Base-by-base conservation (phyloP, 2,888 invertebrate species). In the Choreutis nemorana region DNA sequence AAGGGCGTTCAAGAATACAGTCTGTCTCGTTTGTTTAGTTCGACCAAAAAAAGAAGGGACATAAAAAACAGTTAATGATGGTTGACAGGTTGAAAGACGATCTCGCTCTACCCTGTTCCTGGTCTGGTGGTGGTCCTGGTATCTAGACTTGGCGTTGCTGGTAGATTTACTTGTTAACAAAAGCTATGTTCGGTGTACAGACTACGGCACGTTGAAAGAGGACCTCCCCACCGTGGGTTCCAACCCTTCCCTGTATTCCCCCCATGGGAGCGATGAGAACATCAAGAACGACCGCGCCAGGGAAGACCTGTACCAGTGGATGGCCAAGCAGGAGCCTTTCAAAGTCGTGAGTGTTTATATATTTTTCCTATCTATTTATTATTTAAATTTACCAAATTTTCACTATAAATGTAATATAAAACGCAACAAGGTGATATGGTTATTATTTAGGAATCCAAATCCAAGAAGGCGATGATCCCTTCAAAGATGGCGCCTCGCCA, bases 221-320 rank as follows among this genome's bases (percentile, higher is more conserved):
- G 87, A 87, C 34, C 63, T 82, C 30, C 70, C 82, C 30, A 71
- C 82, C 0, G 66, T 86, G 38, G 90, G 89, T 0, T 90, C 90
- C 0, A 84, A 90, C 47, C 85, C 85, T 2, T 83, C 84, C 0
- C 62, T 82, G 26, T 77, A 68, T 45, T 84, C 84, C 18, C 81
- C 81, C 0, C 72, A 71, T 37, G 67, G 70, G 23, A 73, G 77
- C 41, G 75, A 72, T 21, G 81, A 82, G 38, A 77, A 81, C 37
- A 62, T 80, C 2, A 70, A 68, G 40, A 78, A 66, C 40, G 71
- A 83, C 23, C 85, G 85, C 45, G 83, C 84, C 10, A 84, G 86
- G n/a, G 94, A 94, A 54, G 95, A 96, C 65, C 77, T 97, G 23
- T 96, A 97, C 62, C 91, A 90, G 45, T 97, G 96, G 96, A 96